Percentiles rank a stretch among this genome's conserved stretches.
phyloP scores from a whole-genome alignment of 2,797 vertebrate genomes.

The Sebastes oblongus region DNA sequence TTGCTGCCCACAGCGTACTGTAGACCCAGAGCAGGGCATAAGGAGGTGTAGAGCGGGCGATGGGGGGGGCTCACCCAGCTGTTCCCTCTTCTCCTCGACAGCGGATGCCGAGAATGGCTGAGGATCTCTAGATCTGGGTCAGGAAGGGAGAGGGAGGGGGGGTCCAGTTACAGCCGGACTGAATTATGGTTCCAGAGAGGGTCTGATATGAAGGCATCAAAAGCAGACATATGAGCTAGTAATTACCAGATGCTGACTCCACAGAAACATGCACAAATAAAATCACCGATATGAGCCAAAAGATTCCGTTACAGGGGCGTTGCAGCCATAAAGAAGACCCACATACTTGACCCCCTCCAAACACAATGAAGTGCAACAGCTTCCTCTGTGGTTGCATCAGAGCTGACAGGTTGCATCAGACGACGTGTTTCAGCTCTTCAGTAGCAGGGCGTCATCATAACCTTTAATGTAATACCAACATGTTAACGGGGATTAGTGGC shows the following conservation, averaged over 20 bases:
- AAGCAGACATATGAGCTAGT: slow-evolving; percentile 2
- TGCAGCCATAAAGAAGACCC: neutral
- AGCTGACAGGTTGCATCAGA: slow-evolving; percentile 30
- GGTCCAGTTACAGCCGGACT: slow-evolving; percentile 54
- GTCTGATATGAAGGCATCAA: slow-evolving; percentile 19
- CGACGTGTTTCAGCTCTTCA: slow-evolving; percentile 48
- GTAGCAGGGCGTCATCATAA: slow-evolving; percentile 35
- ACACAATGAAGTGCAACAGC: neutral
- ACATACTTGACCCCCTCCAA: neutral
- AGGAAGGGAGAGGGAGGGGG: neutral
- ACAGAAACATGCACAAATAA: neutral
- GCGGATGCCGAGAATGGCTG: slow-evolving; percentile 64
- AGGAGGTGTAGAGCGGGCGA: neutral
- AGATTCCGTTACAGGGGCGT: neutral
- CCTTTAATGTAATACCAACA: slow-evolving; percentile 64
- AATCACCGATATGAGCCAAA: too few species aligned
- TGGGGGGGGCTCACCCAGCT: slow-evolving; percentile 52
- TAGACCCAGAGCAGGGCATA: slow-evolving; percentile 11
- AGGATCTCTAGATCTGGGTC: slow-evolving; percentile 68
- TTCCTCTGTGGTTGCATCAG: neutral
- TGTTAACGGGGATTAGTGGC: slow-evolving; percentile 63
- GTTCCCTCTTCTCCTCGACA: slow-evolving; percentile 68
- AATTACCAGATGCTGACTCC: neutral
- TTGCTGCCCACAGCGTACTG: neutral
- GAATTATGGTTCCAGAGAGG: slow-evolving; percentile 26